Conservation (phyloP, 2,113 vertebrate species). For the Agapornis roseicollis region DNA sequence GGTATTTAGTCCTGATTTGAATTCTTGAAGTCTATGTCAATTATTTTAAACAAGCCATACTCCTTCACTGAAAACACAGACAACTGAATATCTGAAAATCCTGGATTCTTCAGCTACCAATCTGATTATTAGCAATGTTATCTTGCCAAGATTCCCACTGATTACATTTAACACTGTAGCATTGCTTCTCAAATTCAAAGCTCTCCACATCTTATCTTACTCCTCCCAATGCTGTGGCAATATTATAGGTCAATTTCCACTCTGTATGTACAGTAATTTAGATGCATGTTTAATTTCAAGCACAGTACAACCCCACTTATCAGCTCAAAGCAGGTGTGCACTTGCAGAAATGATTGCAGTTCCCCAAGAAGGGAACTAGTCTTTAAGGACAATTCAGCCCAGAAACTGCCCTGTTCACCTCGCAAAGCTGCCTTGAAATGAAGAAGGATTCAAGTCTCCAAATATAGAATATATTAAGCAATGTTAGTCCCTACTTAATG, state of each 20-base stretch:
- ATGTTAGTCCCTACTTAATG: background rate
- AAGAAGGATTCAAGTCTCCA: background rate
- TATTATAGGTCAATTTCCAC: background rate
- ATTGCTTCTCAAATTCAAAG: background rate
- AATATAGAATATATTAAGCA: background rate
- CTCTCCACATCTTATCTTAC: background rate
- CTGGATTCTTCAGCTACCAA: background rate
- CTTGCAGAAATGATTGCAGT: background rate
- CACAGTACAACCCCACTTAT: background rate
- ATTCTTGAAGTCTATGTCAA: background rate
- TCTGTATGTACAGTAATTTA: background rate
- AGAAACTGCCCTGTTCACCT: background rate
- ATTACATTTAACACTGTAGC: background rate
- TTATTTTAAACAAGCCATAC: background rate
- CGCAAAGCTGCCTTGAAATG: background rate
- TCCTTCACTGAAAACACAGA: background rate
- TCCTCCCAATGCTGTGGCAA: background rate
- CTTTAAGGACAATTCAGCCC: background rate
- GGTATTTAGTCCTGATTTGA: background rate
- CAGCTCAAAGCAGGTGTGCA: background rate
- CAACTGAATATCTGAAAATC: background rate
- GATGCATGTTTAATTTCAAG: rapidly evolving
- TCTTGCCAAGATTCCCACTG: background rate
- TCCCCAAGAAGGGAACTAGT: background rate
- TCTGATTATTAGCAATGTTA: background rate